Percentiles rank a stretch among this genome's conserved stretches.
Evolutionary conservation across 2,888 invertebrate genomes (phyloP).

Genomic region (Margaritifera margaritifera): DNA sequence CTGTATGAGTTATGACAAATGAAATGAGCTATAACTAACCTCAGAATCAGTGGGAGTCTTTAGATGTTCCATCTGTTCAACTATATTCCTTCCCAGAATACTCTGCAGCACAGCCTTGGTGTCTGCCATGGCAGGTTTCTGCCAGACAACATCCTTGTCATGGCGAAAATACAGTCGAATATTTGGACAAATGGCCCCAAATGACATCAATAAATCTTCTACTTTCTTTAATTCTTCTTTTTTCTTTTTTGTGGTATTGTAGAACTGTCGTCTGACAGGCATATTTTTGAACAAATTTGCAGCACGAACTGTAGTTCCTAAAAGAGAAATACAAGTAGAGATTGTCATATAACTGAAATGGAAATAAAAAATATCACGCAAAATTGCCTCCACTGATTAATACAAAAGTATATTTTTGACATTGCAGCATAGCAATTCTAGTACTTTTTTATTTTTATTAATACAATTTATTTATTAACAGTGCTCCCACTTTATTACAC

Average conservation of each 20-base stretch:
- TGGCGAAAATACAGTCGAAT: conserved; percentile 74
- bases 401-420: no score
- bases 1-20: not conserved
- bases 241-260: conserved; percentile 73
- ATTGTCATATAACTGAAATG: not conserved
- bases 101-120: conserved; percentile 43
- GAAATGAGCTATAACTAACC: conserved; percentile 25
- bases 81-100: conserved; percentile 49
- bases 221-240: conserved; percentile 76
- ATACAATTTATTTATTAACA: no score
- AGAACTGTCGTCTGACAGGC: conserved; percentile 77
- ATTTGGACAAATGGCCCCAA: conserved; percentile 75
- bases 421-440: no score
- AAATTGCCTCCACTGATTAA: no score
- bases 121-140: conserved; percentile 72
- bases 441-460: no score
- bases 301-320: conserved; percentile 77
- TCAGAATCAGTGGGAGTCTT: conserved; percentile 19
- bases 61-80: conserved; percentile 37
- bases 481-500: no score
- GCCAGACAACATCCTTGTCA: conserved; percentile 74
- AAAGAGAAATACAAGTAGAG: conserved; percentile 10
- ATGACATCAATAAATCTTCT: conserved; percentile 75
- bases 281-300: conserved; percentile 76
- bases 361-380: not conserved